Conservation (phyloP, 2,113 vertebrate species). For the Procapra przewalskii region DNA sequence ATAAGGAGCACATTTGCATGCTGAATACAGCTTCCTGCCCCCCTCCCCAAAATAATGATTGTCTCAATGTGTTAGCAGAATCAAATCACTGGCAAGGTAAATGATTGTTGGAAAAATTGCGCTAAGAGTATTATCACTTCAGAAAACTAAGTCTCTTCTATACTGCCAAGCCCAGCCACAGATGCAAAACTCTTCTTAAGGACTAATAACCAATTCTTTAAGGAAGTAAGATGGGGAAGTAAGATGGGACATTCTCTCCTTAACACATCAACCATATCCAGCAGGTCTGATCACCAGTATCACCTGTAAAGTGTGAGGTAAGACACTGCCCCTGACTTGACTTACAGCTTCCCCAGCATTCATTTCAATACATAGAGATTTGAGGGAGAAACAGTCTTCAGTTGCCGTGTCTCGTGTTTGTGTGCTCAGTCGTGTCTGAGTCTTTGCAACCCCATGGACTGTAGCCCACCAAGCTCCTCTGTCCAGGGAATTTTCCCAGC, state of each 20-base stretch:
- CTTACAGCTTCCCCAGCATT: neutral
- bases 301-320: neutral
- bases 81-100: neutral
- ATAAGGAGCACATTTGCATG: neutral
- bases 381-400: neutral
- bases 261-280: neutral
- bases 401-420: neutral
- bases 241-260: neutral
- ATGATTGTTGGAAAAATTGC: neutral
- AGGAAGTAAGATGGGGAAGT: neutral
- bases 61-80: neutral
- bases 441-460: neutral
- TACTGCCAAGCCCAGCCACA: neutral
- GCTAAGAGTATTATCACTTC: neutral
- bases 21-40: neutral
- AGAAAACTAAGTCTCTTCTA: neutral
- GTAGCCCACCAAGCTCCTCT: neutral
- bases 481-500: neutral
- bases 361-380: neutral
- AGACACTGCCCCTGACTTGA: neutral
- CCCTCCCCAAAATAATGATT: neutral
- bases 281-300: neutral
- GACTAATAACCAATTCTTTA: neutral
- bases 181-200: neutral
- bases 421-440: neutral